Base-by-base conservation (phyloP, 2,113 vertebrate species). In the Fulica atra region DNA sequence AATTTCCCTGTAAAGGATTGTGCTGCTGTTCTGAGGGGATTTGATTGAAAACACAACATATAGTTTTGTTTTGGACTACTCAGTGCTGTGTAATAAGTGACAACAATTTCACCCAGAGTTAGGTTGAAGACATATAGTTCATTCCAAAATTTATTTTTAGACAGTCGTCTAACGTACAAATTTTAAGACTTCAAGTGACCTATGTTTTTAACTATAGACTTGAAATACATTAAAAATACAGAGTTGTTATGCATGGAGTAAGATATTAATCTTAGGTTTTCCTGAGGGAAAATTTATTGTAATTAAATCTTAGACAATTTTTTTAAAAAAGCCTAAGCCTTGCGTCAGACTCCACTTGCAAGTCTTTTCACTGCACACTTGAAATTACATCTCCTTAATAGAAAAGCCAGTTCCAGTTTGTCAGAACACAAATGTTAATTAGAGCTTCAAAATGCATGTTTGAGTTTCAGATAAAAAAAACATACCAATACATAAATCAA, bases 341-440 rank as follows among this genome's bases (percentile, higher is more conserved):
- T 76, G 66, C 35, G 57, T 72, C 78, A 61, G 48, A 54, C 35
- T 46, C 46, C 59, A 25, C 42, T 82, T 71, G 83, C 36, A 94
- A 91, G 72, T 87, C 78, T 95, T 74, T 87, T 81, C 26, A 33
- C 42, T n/a, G 28, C 70, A 72, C 33, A 60, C 54, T 20, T 35
- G 86, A 97, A 96, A 97, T 92, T 94, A 93, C 64, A 95, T 95
- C 90, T 18, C 46, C 81, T 78, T 95, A 94, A 96, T 48, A 90
- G 59, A 89, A 97, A 97, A 97, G 71, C 60, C 88, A 95, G 78
- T 95, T 97, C 92, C 92, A 97, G 77, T 87, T 95, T 25, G 19
- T 91, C 87, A 88, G 83, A 97, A 92, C 76, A 94, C 51, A 97
- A 97, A 95, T 50, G 64, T 96, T 97, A 97, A 97, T 96, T 96